Conservation (phyloP, 2,113 vertebrate species). For the Daubentonia madagascariensis region DNA sequence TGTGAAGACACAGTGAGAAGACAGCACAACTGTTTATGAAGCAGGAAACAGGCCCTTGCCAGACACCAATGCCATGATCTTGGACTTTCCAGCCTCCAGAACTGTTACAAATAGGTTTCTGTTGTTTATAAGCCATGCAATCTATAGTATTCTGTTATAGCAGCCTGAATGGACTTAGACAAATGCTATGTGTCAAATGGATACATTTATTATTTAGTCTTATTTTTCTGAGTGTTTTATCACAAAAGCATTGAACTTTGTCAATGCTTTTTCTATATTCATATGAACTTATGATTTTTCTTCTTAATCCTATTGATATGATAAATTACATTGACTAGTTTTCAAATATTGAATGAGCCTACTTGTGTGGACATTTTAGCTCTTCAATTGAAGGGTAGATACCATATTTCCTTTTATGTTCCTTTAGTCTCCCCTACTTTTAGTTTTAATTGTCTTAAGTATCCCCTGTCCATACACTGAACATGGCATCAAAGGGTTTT, state of each 20-base stretch:
- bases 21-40: not conserved
- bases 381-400: not conserved
- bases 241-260: not conserved
- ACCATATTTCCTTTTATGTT: not conserved
- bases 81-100: not conserved
- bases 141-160: not conserved
- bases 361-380: not conserved
- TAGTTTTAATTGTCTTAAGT: not conserved
- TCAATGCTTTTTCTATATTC: not conserved
- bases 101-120: not conserved
- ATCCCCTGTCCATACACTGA: not conserved
- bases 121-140: not conserved
- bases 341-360: not conserved
- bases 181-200: not conserved
- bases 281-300: not conserved
- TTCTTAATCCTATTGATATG: not conserved
- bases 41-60: not conserved
- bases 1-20: not conserved
- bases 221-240: not conserved
- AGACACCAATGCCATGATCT: not conserved
- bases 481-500: not conserved
- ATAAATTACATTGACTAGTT: not conserved
- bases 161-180: not conserved
- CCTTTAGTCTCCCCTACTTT: not conserved
- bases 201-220: not conserved